Evolutionary conservation across 1,140 invertebrate genomes (phyloP).

Genomic region (Formica selysi): DNA sequence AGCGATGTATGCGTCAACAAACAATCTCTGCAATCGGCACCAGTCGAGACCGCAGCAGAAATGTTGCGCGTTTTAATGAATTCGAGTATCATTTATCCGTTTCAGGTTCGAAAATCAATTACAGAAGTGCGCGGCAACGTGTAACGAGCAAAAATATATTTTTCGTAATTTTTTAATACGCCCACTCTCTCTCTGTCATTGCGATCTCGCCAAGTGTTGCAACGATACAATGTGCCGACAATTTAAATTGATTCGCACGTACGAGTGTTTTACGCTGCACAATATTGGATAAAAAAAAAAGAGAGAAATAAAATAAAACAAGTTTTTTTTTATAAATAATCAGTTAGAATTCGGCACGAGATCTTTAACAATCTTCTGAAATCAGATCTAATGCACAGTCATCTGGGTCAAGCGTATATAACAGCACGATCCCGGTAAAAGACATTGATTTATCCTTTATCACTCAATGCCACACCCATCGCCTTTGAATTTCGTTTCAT

Average conservation of each 20-base stretch:
- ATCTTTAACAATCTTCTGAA: conserved; percentile 49
- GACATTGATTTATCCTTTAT: conserved; percentile 50
- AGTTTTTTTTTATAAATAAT: conserved; percentile 4
- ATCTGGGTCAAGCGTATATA: conserved; percentile 63
- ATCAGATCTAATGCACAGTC: conserved; percentile 42
- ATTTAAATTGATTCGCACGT: conserved; percentile 63
- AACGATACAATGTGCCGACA: conserved; percentile 36
- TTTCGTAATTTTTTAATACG: conserved; percentile 63
- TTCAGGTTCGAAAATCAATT: conserved; percentile 60
- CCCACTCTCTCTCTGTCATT: conserved; percentile 11
- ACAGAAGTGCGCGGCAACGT: conserved; percentile 42
- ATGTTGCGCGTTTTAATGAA: conserved; percentile 62
- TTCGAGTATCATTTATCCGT: conserved; percentile 63
- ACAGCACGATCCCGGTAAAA: conserved; percentile 52
- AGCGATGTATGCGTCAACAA: conserved; percentile 42
- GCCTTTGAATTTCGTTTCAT: conserved; percentile 37
- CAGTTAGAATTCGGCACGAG: conserved; percentile 23
- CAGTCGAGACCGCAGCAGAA: conserved; percentile 43
- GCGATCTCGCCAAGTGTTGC: conserved; percentile 55
- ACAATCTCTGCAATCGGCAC: conserved; percentile 61
- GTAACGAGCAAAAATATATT: conserved; percentile 60
- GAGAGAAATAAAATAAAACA: conserved; percentile 38
- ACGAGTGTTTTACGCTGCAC: conserved; percentile 33
- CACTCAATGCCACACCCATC: background rate
- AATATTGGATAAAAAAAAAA: conserved; percentile 38